A percentile compares a stretch with the other conserved stretches of the same genome.
phyloP scores from a whole-genome alignment of 2,888 invertebrate species.

The Caenorhabditis imperialis region DNA sequence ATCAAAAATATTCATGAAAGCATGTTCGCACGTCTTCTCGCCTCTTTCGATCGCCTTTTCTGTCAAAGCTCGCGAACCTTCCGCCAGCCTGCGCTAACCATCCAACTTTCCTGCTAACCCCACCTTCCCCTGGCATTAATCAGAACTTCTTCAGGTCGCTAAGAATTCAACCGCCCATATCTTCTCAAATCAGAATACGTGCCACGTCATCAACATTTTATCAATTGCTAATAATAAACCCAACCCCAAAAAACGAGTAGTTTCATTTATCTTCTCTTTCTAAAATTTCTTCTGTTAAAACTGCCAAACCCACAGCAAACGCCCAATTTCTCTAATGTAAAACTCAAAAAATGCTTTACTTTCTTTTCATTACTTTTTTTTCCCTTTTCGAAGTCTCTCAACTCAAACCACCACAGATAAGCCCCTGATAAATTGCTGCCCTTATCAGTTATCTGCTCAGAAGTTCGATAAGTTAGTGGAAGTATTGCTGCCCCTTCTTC shows the following conservation, averaged over 20 bases:
- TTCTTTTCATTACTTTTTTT: neutral
- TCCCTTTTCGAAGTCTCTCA: neutral
- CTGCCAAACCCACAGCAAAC: neutral
- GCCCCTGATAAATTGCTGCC: conserved; percentile 31
- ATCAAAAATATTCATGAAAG: conserved; percentile 8
- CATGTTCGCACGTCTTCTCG: conserved; percentile 2
- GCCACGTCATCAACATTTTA: conserved; percentile 10
- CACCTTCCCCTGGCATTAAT: conserved; percentile 40
- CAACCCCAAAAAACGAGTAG: conserved; percentile 39
- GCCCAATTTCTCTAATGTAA: conserved; percentile 23
- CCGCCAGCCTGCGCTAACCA: conserved; percentile 25
- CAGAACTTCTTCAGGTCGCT: conserved; percentile 38
- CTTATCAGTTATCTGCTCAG: neutral
- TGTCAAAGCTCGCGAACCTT: conserved; percentile 12
- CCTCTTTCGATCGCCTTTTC: neutral
- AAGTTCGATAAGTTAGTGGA: neutral
- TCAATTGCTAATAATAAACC: conserved; percentile 12
- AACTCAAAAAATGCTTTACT: conserved; percentile 19
- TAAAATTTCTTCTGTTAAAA: conserved; percentile 6
- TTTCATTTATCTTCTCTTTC: neutral
- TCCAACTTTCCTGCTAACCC: conserved; percentile 32
- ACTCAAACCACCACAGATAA: neutral
- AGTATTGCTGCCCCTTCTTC: conserved; percentile 24
- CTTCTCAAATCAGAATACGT: conserved; percentile 27
- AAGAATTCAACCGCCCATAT: conserved; percentile 1